phyloP scores from a whole-genome alignment of 92 coral and sea anemone genomes.

The Zoanthus sociatus region DNA sequence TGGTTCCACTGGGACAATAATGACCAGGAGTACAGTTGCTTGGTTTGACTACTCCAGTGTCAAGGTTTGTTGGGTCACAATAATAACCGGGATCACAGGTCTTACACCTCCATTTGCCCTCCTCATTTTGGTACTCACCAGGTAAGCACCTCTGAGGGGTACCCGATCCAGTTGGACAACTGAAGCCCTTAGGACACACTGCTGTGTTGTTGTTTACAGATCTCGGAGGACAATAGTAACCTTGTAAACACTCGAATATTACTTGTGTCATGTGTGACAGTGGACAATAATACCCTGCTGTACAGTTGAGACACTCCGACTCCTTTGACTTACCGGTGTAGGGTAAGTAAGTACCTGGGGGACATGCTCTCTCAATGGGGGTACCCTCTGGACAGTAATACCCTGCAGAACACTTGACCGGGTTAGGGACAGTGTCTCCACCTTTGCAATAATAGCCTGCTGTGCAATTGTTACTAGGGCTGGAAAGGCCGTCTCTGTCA shows the following conservation, averaged over 20 bases:
- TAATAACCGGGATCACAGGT: slow-evolving; percentile 82
- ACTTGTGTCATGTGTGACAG: slow-evolving; percentile 83
- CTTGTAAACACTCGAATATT: slow-evolving; percentile 93
- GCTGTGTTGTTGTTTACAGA: slow-evolving; percentile 88
- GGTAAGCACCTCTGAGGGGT: slow-evolving; percentile 80
- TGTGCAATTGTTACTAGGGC: slow-evolving; percentile 87
- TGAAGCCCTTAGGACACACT: slow-evolving; percentile 83
- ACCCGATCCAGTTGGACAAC: slow-evolving; percentile 87
- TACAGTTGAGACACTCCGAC: slow-evolving; percentile 89
- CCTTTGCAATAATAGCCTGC: slow-evolving; percentile 91
- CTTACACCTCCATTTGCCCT: slow-evolving; percentile 84
- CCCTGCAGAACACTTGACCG: slow-evolving; percentile 85
- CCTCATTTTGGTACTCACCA: slow-evolving; percentile 92
- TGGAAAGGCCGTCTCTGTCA: slow-evolving; percentile 76
- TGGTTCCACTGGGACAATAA: slow-evolving; percentile 93
- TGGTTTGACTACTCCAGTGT: slow-evolving; percentile 85
- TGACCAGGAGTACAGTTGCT: slow-evolving; percentile 92
- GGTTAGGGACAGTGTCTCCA: slow-evolving; percentile 78
- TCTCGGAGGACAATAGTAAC: slow-evolving; percentile 96
- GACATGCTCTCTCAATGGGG: slow-evolving; percentile 83
- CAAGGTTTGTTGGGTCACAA: slow-evolving; percentile 78
- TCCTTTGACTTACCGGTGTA: slow-evolving; percentile 76
- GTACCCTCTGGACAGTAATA: slow-evolving; percentile 91
- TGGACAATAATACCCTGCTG: slow-evolving; percentile 95
- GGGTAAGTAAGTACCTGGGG: slow-evolving; percentile 90